Evolutionary conservation across 2,797 vertebrate genomes (phyloP).

Genomic region (Xerus rutilus): DNA sequence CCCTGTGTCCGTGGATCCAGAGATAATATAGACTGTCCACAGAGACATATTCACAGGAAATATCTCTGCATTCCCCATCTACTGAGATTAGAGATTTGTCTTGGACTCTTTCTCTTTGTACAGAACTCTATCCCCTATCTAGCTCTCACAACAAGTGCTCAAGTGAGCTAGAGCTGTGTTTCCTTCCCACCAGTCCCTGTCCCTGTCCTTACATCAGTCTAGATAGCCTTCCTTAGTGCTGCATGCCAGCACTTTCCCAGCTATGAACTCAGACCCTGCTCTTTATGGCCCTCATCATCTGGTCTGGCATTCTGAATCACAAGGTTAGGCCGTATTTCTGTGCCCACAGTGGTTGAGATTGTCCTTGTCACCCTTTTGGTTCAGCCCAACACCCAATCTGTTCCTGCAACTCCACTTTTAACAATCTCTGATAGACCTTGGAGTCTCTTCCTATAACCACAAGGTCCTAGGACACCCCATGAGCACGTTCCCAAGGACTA

Average conservation of each 20-base stretch:
- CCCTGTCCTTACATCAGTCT: not conserved
- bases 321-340: not conserved
- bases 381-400: not conserved
- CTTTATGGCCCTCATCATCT: not conserved
- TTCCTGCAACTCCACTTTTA: not conserved
- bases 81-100: not conserved
- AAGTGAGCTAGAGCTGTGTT: not conserved
- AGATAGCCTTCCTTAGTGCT: not conserved
- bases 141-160: too few species aligned
- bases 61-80: not conserved
- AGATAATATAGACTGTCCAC: not conserved
- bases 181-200: not conserved
- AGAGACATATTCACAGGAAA: not conserved
- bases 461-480: not conserved
- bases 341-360: not conserved
- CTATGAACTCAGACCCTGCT: not conserved
- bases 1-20: not conserved
- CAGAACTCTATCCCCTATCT: too few species aligned
- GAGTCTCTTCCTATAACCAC: not conserved
- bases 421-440: not conserved
- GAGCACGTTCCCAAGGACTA: not conserved
- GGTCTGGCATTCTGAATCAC: not conserved
- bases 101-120: too few species aligned
- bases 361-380: not conserved
- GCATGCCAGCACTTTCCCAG: not conserved